A percentile compares a stretch with the other conserved stretches of the same genome.
Conservation (phyloP, 2,797 vertebrate genomes). For the Choloepus didactylus region DNA sequence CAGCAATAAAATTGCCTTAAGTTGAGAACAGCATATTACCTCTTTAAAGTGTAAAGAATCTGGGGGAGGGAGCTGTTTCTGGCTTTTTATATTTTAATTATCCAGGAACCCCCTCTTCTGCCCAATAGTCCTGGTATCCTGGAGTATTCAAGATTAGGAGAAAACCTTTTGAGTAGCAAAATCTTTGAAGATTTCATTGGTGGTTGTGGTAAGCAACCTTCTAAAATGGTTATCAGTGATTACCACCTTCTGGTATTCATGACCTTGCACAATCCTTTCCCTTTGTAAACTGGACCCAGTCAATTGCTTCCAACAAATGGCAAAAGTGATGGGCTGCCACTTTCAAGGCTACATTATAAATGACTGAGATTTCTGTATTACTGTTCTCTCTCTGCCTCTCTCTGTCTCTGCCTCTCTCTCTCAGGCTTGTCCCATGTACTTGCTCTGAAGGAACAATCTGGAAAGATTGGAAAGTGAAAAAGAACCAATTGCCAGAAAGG, state of each 20-base stretch:
- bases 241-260: background rate
- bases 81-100: background rate
- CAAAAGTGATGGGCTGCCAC: background rate
- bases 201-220: background rate
- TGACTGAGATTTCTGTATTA: background rate
- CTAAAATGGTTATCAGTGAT: background rate
- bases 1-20: background rate
- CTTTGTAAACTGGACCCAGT: background rate
- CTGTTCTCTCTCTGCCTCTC: background rate
- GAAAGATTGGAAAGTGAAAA: background rate
- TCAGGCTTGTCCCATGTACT: background rate
- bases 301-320: background rate
- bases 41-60: background rate
- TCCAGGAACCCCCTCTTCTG: fast-evolving
- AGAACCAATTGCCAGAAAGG: background rate
- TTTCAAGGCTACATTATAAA: background rate
- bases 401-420: background rate
- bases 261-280: background rate
- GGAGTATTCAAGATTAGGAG: background rate
- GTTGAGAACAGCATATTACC: background rate
- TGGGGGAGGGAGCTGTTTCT: background rate
- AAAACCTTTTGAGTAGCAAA: background rate
- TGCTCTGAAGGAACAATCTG: background rate
- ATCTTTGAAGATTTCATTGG: background rate
- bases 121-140: background rate